A percentile compares a stretch with the other conserved stretches of the same genome.
These are phyloP conservation scores for Erebia ligea DNA, from an alignment of 2,888 invertebrate genomes.

Conservation along the genomic window DNA sequence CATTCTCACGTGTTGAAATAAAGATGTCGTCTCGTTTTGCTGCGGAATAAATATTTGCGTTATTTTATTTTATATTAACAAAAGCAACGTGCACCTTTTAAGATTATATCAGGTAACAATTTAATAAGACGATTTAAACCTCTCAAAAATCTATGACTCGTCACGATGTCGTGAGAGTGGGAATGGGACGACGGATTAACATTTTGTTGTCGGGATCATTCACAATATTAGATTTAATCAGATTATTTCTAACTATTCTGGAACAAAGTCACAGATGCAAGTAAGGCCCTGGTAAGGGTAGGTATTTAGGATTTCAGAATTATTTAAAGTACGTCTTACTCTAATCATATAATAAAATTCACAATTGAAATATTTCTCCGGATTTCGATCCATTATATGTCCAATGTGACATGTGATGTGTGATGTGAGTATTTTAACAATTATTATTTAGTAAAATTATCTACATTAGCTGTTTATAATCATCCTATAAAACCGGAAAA, in stretches of 20 bases:
- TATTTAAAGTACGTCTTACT: neutral
- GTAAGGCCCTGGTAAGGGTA: neutral
- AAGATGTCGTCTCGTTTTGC: conserved; percentile 15
- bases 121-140: conserved; percentile 27
- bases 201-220: conserved; percentile 31
- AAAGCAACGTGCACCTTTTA: conserved; percentile 1
- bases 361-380: no score
- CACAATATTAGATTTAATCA: conserved; percentile 31
- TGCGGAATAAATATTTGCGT: conserved; percentile 9
- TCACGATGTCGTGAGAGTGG: conserved; percentile 34
- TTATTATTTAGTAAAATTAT: no score
- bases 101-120: conserved; percentile 34
- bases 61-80: neutral
- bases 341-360: neutral
- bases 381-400: no score
- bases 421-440: no score
- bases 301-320: no score
- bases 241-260: conserved; percentile 24
- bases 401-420: no score
- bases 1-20: conserved; percentile 32
- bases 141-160: conserved; percentile 29
- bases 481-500: neutral
- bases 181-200: conserved; percentile 33
- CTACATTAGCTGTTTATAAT: neutral
- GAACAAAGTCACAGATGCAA: neutral